Conservation (phyloP, 1,140 invertebrate genomes). For the Bradysia coprophila region DNA sequence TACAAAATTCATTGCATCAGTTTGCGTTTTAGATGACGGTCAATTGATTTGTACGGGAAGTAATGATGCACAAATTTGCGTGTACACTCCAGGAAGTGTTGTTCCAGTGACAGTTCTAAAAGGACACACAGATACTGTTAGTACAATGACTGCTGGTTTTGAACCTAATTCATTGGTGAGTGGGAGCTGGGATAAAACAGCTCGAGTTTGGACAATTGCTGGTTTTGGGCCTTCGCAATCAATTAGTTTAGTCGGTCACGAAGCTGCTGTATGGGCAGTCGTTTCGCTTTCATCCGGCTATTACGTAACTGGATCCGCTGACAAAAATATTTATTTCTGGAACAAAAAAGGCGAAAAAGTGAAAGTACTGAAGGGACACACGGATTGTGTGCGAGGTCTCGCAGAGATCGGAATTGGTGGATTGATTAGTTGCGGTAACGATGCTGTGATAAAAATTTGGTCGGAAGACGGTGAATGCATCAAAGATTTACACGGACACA, state of each 20-base stretch:
- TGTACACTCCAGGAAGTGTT: slow-evolving; percentile 41
- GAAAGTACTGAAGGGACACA: slow-evolving; percentile 44
- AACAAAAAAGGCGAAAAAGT: slow-evolving; percentile 29
- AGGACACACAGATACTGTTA: slow-evolving; percentile 58
- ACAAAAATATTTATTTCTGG: slow-evolving; percentile 81
- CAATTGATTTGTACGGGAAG: slow-evolving; percentile 67
- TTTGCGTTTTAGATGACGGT: slow-evolving; percentile 59
- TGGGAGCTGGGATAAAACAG: slow-evolving; percentile 83
- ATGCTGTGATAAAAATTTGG: slow-evolving; percentile 72
- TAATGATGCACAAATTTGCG: slow-evolving; percentile 67
- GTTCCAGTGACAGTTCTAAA: slow-evolving; percentile 44
- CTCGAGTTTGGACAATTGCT: slow-evolving; percentile 53
- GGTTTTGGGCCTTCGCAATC: slow-evolving; percentile 26
- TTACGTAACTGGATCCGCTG: slow-evolving; percentile 75
- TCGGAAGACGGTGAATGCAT: slow-evolving; percentile 57
- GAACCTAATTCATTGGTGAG: slow-evolving; percentile 28
- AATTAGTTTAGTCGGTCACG: slow-evolving; percentile 52
- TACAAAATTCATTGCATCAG: slow-evolving; percentile 65
- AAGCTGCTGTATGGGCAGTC: slow-evolving; percentile 78
- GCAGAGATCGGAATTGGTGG: slow-evolving; percentile 42
- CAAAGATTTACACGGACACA: slow-evolving; percentile 59
- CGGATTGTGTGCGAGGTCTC: slow-evolving; percentile 75
- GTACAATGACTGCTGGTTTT: slow-evolving; percentile 24
- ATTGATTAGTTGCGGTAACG: slow-evolving; percentile 82
- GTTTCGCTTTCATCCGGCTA: slow-evolving; percentile 35